Conservation (phyloP, 2,113 vertebrate genomes). For the Amblyopsis rosae region DNA sequence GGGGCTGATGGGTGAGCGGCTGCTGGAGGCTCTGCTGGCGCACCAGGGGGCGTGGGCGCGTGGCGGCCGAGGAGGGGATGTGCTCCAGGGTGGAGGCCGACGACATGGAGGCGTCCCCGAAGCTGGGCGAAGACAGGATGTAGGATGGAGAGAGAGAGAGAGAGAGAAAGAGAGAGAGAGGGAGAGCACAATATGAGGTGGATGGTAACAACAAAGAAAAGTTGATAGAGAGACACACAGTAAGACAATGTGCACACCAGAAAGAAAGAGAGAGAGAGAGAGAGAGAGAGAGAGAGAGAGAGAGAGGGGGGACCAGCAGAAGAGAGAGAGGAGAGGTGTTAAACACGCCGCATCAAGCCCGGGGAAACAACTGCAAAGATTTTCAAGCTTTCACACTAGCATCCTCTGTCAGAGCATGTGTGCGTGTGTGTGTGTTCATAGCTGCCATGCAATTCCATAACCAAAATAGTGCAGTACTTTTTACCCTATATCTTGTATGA, state of each 20-base stretch:
- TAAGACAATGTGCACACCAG: not conserved
- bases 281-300: conserved; percentile 22
- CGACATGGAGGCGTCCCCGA: conserved; percentile 93
- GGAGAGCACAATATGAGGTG: conserved; percentile 1
- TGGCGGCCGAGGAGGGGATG: conserved; percentile 91
- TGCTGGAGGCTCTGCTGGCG: conserved; percentile 98
- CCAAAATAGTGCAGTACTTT: too few relatives aligned
- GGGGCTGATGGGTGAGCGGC: conserved; percentile 93
- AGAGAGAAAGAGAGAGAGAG: conserved; percentile 23
- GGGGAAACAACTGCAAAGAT: conserved; percentile 6
- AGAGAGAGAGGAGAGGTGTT: too few relatives aligned
- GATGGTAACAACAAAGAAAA: conserved; percentile 3
- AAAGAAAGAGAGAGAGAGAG: conserved; percentile 1
- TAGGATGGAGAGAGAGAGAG: conserved; percentile 25
- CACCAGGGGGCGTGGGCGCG: conserved; percentile 90
- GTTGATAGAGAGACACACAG: conserved; percentile 12
- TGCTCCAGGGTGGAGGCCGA: conserved; percentile 97
- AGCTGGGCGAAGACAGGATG: conserved; percentile 75
- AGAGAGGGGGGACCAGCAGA: conserved; percentile 58
- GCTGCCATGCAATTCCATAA: not conserved
- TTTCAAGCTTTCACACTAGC: not conserved
- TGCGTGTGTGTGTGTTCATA: not conserved
- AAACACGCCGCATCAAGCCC: not conserved
- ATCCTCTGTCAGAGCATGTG: not conserved
- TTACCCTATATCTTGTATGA: not conserved